Evolutionary conservation across 1,140 invertebrate species (phyloP), one percentile per base, ranked within the genome.

Genomic region (Monomorium pharaonis): DNA sequence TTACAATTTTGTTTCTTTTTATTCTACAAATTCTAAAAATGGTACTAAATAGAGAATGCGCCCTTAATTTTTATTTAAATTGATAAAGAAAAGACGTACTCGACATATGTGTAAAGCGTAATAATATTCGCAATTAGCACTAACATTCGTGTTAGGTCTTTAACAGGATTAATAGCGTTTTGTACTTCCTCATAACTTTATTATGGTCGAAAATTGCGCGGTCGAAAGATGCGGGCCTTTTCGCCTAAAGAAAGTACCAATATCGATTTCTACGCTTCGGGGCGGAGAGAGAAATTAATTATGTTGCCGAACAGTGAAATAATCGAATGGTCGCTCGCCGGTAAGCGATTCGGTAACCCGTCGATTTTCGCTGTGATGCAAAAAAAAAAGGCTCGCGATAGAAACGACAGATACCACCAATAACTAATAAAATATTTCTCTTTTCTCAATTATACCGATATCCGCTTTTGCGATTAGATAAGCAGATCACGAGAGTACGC

Each of bases 311-410:
- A 30, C n/a, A 21, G 6, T 1, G 4, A 37, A 10, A 18, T 51
- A 30, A 2, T 5, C 24, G 10, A 16, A n/a, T 21, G 9, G n/a
- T n/a, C 47, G 42, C 7, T 51, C n/a, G 21, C 3, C 7, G 16
- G 30, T 21, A 51, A 51, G n/a, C 54, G 47, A 84, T 93, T 92
- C 92, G 90, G 90, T 92, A 94, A 92, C 86, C 84, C 78, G 70
- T 87, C 89, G 88, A 86, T 91, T 93, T 94, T 93, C 92, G 90
- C 92, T 91, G 92, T 91, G 6, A 10, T 4, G 21, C 16, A n/a
- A 30, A 77, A 9, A 60, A 14, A n/a, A n/a, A n/a, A n/a, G n/a
- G n/a, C 10, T 54, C 16, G 21, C 18, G 18, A 49, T 27, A n/a
- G 9, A 56, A 54, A 21, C 21, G 10, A 12, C 21, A 21, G n/a